Percentiles rank a stretch among this genome's conserved stretches.
Evolutionary conservation across 2,113 vertebrate species (phyloP).

Genomic region (Thymallus thymallus): DNA sequence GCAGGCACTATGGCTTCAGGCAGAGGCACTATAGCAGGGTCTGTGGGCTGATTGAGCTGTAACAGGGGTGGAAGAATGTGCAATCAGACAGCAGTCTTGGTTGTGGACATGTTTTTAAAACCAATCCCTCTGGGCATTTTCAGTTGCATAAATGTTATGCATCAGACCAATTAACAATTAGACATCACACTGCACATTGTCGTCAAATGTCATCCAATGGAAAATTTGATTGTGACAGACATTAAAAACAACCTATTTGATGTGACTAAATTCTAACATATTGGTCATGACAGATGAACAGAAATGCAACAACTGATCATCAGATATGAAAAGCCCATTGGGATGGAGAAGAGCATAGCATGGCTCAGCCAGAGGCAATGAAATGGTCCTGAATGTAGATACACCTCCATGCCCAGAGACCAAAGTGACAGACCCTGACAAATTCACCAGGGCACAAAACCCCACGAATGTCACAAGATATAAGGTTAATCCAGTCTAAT

Average conservation of each 20-base stretch:
- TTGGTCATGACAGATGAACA: too few species aligned
- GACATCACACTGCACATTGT: not conserved
- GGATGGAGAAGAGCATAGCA: not conserved
- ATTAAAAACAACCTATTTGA: too few species aligned
- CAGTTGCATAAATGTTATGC: not conserved
- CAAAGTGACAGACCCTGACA: too few species aligned
- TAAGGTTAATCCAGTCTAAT: not conserved
- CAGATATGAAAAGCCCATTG: not conserved
- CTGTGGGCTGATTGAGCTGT: constrained; percentile 77
- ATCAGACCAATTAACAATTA: too few species aligned
- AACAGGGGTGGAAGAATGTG: constrained; percentile 5
- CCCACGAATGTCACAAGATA: not conserved
- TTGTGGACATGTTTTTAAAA: not conserved
- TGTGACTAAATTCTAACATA: too few species aligned
- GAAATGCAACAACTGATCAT: not conserved
- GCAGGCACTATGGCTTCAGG: constrained; percentile 78
- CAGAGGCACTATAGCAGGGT: constrained; percentile 78
- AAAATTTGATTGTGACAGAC: too few species aligned
- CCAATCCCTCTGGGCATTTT: constrained; percentile 16
- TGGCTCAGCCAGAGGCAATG: too few species aligned
- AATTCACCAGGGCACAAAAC: not conserved
- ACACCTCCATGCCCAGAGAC: too few species aligned
- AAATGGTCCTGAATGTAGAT: too few species aligned
- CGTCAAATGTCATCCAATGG: not conserved
- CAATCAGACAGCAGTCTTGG: not conserved